Evolutionary conservation across 2,113 vertebrate genomes (phyloP).

Genomic region (Sigmodon hispidus): DNA sequence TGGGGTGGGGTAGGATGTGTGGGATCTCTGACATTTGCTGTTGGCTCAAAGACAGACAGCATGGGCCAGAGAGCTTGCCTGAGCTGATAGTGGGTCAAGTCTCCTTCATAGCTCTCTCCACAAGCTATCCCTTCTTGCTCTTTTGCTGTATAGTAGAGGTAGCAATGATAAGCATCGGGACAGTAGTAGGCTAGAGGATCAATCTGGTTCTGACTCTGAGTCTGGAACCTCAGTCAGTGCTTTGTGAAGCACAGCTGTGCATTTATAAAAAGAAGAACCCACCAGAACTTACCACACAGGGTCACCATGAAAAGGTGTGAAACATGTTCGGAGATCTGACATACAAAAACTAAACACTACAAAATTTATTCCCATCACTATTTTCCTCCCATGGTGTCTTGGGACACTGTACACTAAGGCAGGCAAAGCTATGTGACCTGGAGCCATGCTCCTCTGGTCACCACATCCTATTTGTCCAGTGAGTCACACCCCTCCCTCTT

Average conservation of each 20-base stretch:
- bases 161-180: background rate
- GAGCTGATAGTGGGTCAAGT: background rate
- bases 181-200: background rate
- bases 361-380: background rate
- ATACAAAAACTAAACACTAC: background rate
- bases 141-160: background rate
- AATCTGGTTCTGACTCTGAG: background rate
- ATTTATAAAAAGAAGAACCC: conserved; percentile 8
- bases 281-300: background rate
- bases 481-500: background rate
- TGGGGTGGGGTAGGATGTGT: no score
- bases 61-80: background rate
- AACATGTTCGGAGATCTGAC: background rate
- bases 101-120: no score
- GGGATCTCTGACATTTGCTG: background rate
- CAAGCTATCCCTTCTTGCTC: background rate
- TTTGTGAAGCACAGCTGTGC: background rate
- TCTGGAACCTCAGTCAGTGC: background rate
- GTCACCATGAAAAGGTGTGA: background rate
- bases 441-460: background rate
- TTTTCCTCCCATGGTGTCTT: background rate
- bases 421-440: background rate
- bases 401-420: background rate
- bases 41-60: background rate
- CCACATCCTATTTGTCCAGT: background rate